phyloP scores from a whole-genome alignment of 2,113 vertebrate species.

The Connochaetes taurinus region DNA sequence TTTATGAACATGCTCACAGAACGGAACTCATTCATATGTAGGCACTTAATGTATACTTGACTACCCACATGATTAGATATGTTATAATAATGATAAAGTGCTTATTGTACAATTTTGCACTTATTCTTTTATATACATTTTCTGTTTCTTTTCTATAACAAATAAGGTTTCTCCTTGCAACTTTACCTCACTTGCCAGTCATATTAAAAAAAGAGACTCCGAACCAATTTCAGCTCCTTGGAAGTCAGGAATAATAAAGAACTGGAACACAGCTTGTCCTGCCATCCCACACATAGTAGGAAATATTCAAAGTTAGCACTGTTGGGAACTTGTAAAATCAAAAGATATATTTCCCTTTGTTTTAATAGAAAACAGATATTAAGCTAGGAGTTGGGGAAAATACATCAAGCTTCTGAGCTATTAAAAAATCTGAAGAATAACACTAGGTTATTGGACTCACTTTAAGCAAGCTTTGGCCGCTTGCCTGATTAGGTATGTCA shows the following conservation, averaged over 20 bases:
- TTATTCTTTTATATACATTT: background rate
- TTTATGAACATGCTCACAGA: background rate
- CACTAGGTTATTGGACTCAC: background rate
- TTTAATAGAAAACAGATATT: background rate
- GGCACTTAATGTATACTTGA: background rate
- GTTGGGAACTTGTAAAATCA: background rate
- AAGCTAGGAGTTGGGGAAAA: background rate
- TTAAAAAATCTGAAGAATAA: conserved; percentile 19
- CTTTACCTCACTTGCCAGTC: background rate
- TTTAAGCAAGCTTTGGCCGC: background rate
- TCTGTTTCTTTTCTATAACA: background rate
- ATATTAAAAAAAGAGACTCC: background rate
- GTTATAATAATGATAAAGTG: background rate
- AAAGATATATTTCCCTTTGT: background rate
- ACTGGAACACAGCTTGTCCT: background rate
- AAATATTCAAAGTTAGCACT: background rate
- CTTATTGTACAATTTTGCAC: background rate
- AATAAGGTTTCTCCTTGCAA: background rate
- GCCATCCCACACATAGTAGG: background rate
- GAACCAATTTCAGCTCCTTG: background rate
- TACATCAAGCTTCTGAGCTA: background rate
- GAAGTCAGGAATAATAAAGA: background rate
- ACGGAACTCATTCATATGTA: background rate
- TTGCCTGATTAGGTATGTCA: background rate
- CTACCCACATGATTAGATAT: background rate